A percentile compares a stretch with the other conserved stretches of the same genome.
Evolutionary conservation across 2,888 invertebrate genomes (phyloP).

Genomic region (Pteria penguin): DNA sequence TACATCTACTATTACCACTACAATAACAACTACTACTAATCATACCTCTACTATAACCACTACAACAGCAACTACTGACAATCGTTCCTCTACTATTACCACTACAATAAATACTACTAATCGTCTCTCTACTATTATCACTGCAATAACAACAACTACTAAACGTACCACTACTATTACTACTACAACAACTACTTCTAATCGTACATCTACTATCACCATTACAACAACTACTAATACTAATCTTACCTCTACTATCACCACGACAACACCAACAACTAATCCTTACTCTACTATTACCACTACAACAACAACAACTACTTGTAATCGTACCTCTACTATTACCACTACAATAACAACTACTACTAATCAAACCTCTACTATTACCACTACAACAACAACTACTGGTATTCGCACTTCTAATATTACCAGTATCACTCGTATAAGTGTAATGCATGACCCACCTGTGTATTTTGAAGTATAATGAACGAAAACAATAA

Average conservation of each 20-base stretch:
- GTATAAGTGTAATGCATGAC: no score
- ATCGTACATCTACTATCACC: neutral
- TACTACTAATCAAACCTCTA: neutral
- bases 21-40: no score
- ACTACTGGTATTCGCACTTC: neutral
- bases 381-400: neutral
- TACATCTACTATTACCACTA: constrained; percentile 5
- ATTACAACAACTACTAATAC: neutral
- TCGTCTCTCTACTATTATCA: neutral
- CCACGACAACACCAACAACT: neutral
- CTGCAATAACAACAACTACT: neutral
- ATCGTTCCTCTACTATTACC: neutral
- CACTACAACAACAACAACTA: neutral
- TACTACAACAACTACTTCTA: neutral
- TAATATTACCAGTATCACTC: neutral
- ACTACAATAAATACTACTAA: constrained; percentile 1
- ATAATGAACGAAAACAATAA: no score
- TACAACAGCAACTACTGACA: neutral
- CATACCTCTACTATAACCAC: constrained; percentile 23
- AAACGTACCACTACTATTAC: neutral
- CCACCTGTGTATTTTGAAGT: no score
- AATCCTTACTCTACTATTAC: neutral
- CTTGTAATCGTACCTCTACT: neutral
- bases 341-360: neutral
- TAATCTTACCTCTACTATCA: neutral